Percentiles rank a stretch among this genome's conserved stretches.
phyloP scores from a whole-genome alignment of 1,140 invertebrate species.

The Trichonephila clavata region DNA sequence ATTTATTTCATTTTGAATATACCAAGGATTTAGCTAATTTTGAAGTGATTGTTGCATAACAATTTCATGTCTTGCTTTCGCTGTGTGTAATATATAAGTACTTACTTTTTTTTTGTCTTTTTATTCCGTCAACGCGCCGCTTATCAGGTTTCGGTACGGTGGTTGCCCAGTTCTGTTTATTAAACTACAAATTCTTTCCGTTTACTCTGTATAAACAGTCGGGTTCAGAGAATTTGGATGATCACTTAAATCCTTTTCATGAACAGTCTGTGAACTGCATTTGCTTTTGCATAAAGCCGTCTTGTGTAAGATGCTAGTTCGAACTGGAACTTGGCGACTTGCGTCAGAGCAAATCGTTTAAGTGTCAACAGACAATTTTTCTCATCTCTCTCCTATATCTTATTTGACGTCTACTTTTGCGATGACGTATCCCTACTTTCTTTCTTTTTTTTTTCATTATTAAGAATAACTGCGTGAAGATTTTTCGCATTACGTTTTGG shows the following conservation, averaged over 20 bases:
- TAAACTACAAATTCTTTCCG: not conserved
- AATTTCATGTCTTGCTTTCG: too few relatives aligned
- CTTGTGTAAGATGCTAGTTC: slow-evolving; percentile 30
- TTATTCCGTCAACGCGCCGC: not conserved
- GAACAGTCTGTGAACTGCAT: not conserved
- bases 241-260: slow-evolving; percentile 18
- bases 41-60: too few relatives aligned
- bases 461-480: not conserved
- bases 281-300: not conserved
- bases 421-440: slow-evolving; percentile 34
- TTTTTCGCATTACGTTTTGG: not conserved
- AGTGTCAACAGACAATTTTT: slow-evolving; percentile 44
- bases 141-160: not conserved
- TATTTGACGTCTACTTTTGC: slow-evolving; percentile 22
- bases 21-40: too few relatives aligned
- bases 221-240: not conserved
- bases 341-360: slow-evolving; percentile 43
- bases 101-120: too few relatives aligned
- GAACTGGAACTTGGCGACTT: slow-evolving; percentile 41
- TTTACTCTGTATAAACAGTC: not conserved
- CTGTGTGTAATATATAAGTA: too few relatives aligned
- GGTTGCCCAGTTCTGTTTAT: not conserved
- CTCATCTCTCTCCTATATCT: slow-evolving; percentile 34
- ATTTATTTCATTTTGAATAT: too few relatives aligned
- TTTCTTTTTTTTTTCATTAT: not conserved